These are phyloP conservation scores for Morbakka virulenta DNA, from an alignment of 30 jellyfish, hydroid and myxozoan genomes.

Conservation along the genomic window DNA sequence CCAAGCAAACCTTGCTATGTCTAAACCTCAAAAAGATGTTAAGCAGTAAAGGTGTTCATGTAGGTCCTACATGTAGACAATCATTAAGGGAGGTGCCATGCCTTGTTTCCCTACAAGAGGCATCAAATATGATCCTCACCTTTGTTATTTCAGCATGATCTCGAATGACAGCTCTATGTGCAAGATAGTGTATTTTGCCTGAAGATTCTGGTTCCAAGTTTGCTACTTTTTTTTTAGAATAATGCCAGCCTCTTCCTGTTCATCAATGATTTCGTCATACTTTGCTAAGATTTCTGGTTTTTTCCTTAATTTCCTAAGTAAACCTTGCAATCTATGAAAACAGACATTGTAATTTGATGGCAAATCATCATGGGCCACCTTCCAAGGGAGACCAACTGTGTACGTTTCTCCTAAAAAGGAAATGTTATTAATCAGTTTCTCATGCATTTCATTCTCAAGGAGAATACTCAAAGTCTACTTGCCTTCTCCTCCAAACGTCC, in stretches of 20 bases:
- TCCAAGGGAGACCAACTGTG: background rate
- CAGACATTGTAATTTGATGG: background rate
- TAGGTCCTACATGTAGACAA: too few species aligned
- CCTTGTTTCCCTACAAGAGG: too few species aligned
- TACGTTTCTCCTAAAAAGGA: background rate
- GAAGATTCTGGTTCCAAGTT: slow-evolving; percentile 1
- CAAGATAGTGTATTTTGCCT: slow-evolving; percentile 22
- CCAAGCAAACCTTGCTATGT: too few species aligned
- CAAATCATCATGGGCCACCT: background rate
- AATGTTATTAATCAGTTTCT: background rate
- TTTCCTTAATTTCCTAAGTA: background rate
- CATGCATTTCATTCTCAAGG: background rate
- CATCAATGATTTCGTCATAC: background rate
- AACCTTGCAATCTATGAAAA: background rate
- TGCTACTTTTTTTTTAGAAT: too few species aligned
- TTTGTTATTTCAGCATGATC: too few species aligned
- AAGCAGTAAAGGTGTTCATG: too few species aligned
- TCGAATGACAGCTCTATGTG: slow-evolving; percentile 36
- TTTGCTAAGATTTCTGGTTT: background rate
- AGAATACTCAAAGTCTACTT: slow-evolving; percentile 3
- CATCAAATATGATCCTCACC: too few species aligned
- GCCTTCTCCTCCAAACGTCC: slow-evolving; percentile 1
- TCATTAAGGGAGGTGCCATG: too few species aligned
- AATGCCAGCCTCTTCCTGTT: background rate
- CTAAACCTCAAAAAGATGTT: too few species aligned